phyloP scores from a whole-genome alignment of 2,888 invertebrate species.

The Lydus trimaculatus region DNA sequence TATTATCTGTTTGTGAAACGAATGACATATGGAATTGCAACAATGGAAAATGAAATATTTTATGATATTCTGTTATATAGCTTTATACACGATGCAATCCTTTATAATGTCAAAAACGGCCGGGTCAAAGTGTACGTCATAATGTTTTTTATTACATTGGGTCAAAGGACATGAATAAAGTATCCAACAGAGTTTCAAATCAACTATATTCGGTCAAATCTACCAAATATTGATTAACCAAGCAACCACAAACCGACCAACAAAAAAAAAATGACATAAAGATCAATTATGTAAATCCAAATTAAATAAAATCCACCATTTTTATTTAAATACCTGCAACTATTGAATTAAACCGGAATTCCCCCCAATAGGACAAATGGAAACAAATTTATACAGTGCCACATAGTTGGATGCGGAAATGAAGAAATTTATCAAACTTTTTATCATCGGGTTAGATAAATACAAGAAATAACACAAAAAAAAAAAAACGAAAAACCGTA shows the following conservation, averaged over 20 bases:
- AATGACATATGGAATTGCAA: constrained; percentile 29
- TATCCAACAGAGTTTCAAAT: constrained; percentile 32
- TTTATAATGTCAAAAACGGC: constrained; percentile 33
- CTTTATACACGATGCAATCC: constrained; percentile 30
- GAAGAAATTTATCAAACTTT: constrained; percentile 27
- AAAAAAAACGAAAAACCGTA: constrained; percentile 16
- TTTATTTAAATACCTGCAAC: background rate
- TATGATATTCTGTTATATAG: constrained; percentile 29
- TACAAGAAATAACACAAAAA: constrained; percentile 33
- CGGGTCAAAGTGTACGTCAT: constrained; percentile 25
- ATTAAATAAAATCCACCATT: background rate
- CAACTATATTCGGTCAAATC: background rate
- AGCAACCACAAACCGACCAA: background rate
- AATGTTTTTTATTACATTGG: constrained; percentile 45
- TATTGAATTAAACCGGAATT: background rate
- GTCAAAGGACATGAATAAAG: constrained; percentile 48
- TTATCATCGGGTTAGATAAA: constrained; percentile 7
- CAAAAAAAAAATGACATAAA: background rate
- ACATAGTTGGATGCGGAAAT: constrained; percentile 8
- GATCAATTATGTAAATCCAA: background rate
- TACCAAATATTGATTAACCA: background rate
- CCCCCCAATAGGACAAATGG: background rate
- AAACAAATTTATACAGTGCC: background rate
- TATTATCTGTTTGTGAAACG: constrained; percentile 24
- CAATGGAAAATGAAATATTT: constrained; percentile 35